phyloP scores from a whole-genome alignment of 92 coral and sea anemone species.

The Hydrozoanthus gracilis region DNA sequence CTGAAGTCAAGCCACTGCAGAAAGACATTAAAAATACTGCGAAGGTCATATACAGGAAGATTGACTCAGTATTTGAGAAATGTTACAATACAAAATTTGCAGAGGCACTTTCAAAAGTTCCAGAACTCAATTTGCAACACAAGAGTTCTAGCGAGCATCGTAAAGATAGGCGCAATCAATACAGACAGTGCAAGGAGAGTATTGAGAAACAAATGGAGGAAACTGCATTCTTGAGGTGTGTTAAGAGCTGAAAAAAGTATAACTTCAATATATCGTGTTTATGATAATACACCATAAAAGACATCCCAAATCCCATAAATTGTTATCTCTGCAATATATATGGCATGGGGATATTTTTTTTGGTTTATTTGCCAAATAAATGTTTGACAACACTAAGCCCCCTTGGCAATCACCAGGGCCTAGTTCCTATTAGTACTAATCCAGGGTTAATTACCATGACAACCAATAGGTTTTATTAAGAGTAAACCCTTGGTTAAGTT shows the following conservation, averaged over 20 bases:
- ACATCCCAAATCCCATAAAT: neutral
- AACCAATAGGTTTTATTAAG: too few relatives aligned
- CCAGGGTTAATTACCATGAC: too few relatives aligned
- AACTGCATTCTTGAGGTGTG: constrained; percentile 49
- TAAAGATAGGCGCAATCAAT: constrained; percentile 44
- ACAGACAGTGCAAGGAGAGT: constrained; percentile 46
- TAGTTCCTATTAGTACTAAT: too few relatives aligned
- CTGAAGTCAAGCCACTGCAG: constrained; percentile 35
- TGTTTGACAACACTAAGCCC: neutral
- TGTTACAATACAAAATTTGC: constrained; percentile 1
- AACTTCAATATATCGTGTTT: neutral
- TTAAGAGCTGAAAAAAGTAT: neutral
- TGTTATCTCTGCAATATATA: neutral
- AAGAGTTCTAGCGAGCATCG: constrained; percentile 33
- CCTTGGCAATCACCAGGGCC: constrained; percentile 1
- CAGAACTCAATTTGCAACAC: constrained; percentile 32
- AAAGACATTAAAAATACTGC: neutral
- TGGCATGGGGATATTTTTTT: neutral
- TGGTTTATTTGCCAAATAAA: neutral
- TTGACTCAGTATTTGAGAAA: neutral
- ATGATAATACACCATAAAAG: neutral
- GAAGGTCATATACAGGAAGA: neutral
- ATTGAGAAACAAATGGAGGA: constrained; percentile 61
- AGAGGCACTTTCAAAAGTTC: constrained; percentile 2
- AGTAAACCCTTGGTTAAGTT: too few relatives aligned